These are phyloP conservation scores for Andrena flavipes DNA, from an alignment of 2,888 invertebrate genomes.

Conservation along the genomic window DNA sequence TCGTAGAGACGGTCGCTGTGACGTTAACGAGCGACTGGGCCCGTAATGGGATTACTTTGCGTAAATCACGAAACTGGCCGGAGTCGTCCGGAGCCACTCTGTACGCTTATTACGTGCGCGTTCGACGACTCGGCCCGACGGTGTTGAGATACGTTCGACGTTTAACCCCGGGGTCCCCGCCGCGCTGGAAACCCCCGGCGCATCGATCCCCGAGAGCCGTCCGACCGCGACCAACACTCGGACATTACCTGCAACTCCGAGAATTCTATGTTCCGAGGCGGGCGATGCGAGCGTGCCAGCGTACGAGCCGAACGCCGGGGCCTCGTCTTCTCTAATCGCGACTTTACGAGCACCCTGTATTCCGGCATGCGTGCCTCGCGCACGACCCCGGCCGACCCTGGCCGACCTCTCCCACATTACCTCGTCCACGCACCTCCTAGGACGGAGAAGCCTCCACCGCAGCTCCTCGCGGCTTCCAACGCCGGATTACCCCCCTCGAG, in stretches of 20 bases:
- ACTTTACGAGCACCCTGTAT: constrained; percentile 80
- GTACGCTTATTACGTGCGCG: constrained; percentile 65
- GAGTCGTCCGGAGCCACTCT: constrained; percentile 42
- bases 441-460: constrained; percentile 34
- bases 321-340: constrained; percentile 72
- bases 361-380: constrained; percentile 77
- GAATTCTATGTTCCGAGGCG: constrained; percentile 67
- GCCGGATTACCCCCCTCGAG: constrained; percentile 55
- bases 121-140: constrained; percentile 56
- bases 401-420: constrained; percentile 80
- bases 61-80: constrained; percentile 73
- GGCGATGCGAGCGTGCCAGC: constrained; percentile 14
- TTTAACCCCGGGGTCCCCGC: constrained; percentile 73
- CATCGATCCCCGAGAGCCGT: constrained; percentile 48
- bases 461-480: constrained; percentile 22
- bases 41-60: constrained; percentile 78
- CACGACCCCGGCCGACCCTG: constrained; percentile 75
- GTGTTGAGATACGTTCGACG: constrained; percentile 75
- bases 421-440: constrained; percentile 74
- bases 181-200: constrained; percentile 54
- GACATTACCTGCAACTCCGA: constrained; percentile 71
- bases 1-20: constrained; percentile 48
- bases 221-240: constrained; percentile 22
- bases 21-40: constrained; percentile 75
- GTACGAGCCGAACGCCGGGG: constrained; percentile 16